phyloP scores from a whole-genome alignment of 2,888 invertebrate genomes.

The Torymus auratus region DNA sequence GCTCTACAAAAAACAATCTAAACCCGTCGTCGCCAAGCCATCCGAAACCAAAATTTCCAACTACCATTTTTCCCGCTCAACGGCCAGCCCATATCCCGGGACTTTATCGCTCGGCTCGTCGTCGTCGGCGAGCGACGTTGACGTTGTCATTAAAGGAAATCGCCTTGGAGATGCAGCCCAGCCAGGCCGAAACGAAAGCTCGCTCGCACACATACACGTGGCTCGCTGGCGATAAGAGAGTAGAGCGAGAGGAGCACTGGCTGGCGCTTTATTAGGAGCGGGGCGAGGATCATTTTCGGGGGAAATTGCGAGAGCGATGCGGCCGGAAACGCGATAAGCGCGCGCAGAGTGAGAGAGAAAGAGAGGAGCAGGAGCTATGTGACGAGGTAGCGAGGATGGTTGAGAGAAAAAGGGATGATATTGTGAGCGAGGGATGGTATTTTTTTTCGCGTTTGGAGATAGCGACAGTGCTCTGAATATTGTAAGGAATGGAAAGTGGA shows the following conservation, averaged over 20 bases:
- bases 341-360: not conserved
- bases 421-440: not conserved
- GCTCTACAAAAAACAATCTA: no score
- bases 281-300: constrained; percentile 49
- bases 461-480: not conserved
- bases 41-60: no score
- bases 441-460: not conserved
- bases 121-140: constrained; percentile 10
- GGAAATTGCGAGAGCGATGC: constrained; percentile 50
- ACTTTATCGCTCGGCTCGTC: no score
- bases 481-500: no score
- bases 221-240: constrained; percentile 38
- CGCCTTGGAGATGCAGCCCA: constrained; percentile 10
- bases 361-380: no score
- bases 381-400: no score
- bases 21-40: no score
- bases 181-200: not conserved
- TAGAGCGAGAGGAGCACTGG: not conserved
- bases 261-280: constrained; percentile 42
- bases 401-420: no score
- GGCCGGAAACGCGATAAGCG: constrained; percentile 50
- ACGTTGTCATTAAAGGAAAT: constrained; percentile 49
- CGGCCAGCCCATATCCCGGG: no score
- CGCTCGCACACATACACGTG: constrained; percentile 4
- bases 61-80: no score